Evolutionary conservation across 2,797 vertebrate species (phyloP), one percentile per base, ranked within the genome.

Genomic region (Lagocephalus sceleratus): DNA sequence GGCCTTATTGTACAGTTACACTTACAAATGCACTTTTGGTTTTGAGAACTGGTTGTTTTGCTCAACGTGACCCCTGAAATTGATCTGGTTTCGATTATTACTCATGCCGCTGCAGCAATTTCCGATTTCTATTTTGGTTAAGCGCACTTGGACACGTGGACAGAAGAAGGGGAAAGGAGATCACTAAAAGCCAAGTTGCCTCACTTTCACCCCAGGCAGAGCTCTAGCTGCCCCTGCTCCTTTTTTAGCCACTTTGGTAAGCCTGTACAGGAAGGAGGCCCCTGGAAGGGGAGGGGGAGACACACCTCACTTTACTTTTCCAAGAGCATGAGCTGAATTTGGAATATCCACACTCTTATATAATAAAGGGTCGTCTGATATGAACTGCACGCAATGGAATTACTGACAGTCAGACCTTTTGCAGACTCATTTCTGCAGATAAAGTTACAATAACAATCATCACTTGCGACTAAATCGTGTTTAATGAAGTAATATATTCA

Each of bases 241-340:
- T n/a, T 46, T 55, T 62, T 65, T 14, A 66, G 49, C 46, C 46
- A 73, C 46, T 66, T 43, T 65, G 38, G 43, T 54, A 61, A 60
- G 57, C 65, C 60, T 63, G 52, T 51, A 35, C 53, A 64, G 68
- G 66, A 76, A 70, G 21, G 71, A 72, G 74, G 77, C 72, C 81
- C 64, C 47, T 62, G 39, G 2, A 16, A 38, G 42, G 60, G 58
- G 51, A 40, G 9, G 51, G 43, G 10, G 62, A 11, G 26, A 58
- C 52, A 65, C 57, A 66, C 54, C 56, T 68, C 69, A 60, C 68
- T 73, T 72, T 63, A 71, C 70, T 78, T 80, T 74, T 71, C 58
- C 63, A 48, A 22, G 23, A 25, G 38, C 50, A 50, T 56, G 19
- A 53, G 14, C 40, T 56, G 20, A 61, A 25, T 12, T 49, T 51